These are phyloP conservation scores for Psylliodes chrysocephalus DNA, from an alignment of 2,888 invertebrate species.

Conservation along the genomic window DNA sequence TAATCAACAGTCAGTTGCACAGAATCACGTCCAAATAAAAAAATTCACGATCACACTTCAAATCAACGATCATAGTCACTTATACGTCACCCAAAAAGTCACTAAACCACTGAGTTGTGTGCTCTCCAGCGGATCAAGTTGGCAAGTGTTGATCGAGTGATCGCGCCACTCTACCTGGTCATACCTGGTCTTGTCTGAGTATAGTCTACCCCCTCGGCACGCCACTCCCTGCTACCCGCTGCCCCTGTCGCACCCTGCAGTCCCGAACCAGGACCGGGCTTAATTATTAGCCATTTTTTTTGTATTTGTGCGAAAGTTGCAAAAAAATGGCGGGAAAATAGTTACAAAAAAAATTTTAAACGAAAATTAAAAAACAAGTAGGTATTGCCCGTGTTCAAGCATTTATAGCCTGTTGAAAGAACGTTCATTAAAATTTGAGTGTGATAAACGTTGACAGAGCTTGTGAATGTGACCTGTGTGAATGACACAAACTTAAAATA, in stretches of 20 bases:
- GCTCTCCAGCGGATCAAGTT: conserved; percentile 27
- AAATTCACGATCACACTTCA: neutral
- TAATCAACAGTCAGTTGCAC: neutral
- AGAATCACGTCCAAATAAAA: neutral
- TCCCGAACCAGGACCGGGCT: conserved; percentile 2
- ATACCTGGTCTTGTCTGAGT: conserved; percentile 38
- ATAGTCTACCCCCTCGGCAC: conserved; percentile 34
- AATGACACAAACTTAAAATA: no score
- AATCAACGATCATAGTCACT: neutral
- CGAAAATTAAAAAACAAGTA: no score
- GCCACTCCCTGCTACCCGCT: conserved; percentile 28
- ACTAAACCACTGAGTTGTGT: conserved; percentile 2
- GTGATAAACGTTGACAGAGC: no score
- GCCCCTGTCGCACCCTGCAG: conserved; percentile 21
- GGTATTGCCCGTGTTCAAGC: no score
- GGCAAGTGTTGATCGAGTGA: conserved; percentile 40
- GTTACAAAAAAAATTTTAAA: no score
- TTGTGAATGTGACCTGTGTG: no score
- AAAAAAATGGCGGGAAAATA: no score
- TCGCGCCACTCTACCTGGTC: conserved; percentile 45
- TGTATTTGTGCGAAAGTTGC: no score
- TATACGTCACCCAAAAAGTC: neutral
- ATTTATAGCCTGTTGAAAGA: no score
- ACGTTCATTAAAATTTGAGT: no score
- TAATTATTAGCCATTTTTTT: no score